Percentiles rank a stretch among this genome's conserved stretches.
These are phyloP conservation scores for Muricea muricata DNA, from an alignment of 92 coral and sea anemone genomes.

Conservation along the genomic window DNA sequence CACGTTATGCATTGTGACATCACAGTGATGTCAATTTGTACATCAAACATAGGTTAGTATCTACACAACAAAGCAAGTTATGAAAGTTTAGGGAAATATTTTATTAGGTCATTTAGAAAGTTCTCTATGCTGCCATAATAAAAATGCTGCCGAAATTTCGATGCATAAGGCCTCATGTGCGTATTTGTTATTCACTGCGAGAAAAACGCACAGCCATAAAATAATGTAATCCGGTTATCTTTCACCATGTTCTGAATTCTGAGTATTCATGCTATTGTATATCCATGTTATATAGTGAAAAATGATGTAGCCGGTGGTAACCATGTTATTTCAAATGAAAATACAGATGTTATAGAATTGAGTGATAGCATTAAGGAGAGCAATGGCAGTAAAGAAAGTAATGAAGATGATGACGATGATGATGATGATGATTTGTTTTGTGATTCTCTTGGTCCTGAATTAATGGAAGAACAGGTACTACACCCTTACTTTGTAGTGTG, in stretches of 20 bases:
- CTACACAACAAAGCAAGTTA: no score
- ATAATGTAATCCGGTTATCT: no score
- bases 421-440: constrained; percentile 95
- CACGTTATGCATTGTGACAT: no score
- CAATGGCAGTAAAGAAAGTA: constrained; percentile 32
- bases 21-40: no score
- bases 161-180: neutral
- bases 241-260: no score
- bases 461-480: constrained; percentile 60
- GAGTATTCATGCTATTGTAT: no score
- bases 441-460: constrained; percentile 95
- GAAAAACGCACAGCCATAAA: no score
- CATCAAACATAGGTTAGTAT: no score
- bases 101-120: no score
- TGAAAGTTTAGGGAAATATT: no score
- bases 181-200: neutral
- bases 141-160: no score
- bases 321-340: neutral
- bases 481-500: neutral
- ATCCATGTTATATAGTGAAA: neutral
- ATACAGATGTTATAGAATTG: neutral
- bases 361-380: constrained; percentile 2
- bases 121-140: no score
- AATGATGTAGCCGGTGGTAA: neutral
- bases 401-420: constrained; percentile 34